Base-by-base conservation (phyloP, 1,140 invertebrate genomes). In the Drosophila obscura region DNA sequence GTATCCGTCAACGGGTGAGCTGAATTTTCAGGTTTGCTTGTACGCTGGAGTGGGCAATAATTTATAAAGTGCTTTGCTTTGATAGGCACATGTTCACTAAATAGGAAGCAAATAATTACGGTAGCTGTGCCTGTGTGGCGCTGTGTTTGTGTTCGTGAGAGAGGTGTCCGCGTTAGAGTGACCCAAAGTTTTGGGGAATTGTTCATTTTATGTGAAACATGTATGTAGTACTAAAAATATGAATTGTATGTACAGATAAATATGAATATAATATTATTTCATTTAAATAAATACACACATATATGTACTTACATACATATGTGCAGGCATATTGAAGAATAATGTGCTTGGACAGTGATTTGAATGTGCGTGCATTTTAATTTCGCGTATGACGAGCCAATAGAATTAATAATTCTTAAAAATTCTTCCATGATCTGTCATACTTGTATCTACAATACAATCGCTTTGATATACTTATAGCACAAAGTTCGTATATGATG, bases 81-180 rank as follows among this genome's bases (percentile, higher is more conserved):
- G 44, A 46, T 48, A 43, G 45, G 52, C 45, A 35, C 45, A 39
- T 16, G 63, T 46, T 49, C 61, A 46, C 58, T 52, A 62, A 76
- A 59, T 79, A 72, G 67, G 61, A 78, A 78, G 61, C 58, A 49
- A 72, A 63, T 72, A 66, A 78, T 78, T 76, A 55, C 13, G 16
- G 43, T 49, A 26, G 51, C 41, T 16, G 26, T 46, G 41, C 31
- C 9, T 51, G 11, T 48, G n/a, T 52, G 39, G 45, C 16, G 24
- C 26, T 56, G 28, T 57, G 52, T 56, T 52, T 39, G 4, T 50
- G 22, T 13, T 24, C 24, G 13, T 16, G 8, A 16, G 15, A 31
- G 15, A 31, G 26, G 24, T 51, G 24, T 35, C 9, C 28, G 44
- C 48, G 39, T 49, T 31, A 41, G 7, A 58, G 46, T 46, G 15